Percentiles rank a stretch among this genome's conserved stretches.
Conservation (phyloP, 2,797 vertebrate species). For the Picus viridis region DNA sequence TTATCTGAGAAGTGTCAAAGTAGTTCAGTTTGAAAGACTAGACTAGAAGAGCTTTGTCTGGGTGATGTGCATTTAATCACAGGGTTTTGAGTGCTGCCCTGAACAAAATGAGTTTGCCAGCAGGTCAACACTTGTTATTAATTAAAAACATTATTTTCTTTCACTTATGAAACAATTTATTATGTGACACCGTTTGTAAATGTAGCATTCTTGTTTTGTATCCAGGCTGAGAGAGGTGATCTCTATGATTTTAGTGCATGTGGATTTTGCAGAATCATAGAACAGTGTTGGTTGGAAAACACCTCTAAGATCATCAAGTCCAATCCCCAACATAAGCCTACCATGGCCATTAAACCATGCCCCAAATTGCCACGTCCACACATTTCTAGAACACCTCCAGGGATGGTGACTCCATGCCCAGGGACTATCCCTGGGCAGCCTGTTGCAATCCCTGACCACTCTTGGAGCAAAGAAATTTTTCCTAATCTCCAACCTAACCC, state of each 20-base stretch:
- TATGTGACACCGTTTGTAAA: not conserved
- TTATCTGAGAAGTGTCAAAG: constrained; percentile 15
- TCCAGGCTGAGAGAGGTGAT: not conserved
- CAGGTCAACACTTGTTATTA: not conserved
- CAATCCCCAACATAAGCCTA: too few relatives aligned
- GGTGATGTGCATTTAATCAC: not conserved
- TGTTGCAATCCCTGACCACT: too few relatives aligned
- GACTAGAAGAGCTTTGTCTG: not conserved
- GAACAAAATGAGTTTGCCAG: constrained; percentile 14
- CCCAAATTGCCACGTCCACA: too few relatives aligned
- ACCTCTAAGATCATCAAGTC: too few relatives aligned
- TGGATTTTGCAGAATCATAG: not conserved
- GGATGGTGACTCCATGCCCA: too few relatives aligned
- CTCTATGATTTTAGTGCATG: not conserved
- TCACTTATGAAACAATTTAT: not conserved
- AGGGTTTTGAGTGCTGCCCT: not conserved
- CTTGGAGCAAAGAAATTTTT: too few relatives aligned
- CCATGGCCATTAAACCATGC: too few relatives aligned
- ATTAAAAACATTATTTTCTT: not conserved
- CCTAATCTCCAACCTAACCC: too few relatives aligned
- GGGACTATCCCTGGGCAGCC: too few relatives aligned
- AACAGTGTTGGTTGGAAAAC: too few relatives aligned
- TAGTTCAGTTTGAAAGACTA: not conserved
- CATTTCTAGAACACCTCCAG: too few relatives aligned
- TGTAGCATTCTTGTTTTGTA: not conserved